Evolutionary conservation across 1,140 invertebrate genomes (phyloP).

Genomic region (Campoletis sonorensis): DNA sequence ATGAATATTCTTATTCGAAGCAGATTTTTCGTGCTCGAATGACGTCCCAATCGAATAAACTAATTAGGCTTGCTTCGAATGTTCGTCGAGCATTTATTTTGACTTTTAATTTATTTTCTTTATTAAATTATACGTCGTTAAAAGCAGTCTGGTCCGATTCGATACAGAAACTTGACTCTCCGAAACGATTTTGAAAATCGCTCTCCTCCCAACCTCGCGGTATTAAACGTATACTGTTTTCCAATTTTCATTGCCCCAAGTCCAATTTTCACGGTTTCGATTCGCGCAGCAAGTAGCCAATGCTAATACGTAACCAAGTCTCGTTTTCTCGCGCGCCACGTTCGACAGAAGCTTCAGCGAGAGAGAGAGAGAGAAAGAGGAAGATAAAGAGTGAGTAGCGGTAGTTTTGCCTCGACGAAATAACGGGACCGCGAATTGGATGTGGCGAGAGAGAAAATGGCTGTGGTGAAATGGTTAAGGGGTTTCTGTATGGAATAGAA

Average conservation of each 20-base stretch:
- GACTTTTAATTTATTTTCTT: too few relatives aligned
- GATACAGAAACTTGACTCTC: too few relatives aligned
- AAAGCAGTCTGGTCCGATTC: too few relatives aligned
- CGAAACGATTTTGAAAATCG: not conserved
- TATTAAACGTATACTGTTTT: conserved; percentile 17
- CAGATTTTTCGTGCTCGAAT: too few relatives aligned
- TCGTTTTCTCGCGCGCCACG: conserved; percentile 50
- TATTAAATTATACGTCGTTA: too few relatives aligned
- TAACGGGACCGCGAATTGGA: conserved; percentile 39
- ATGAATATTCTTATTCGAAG: too few relatives aligned
- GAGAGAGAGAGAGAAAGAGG: conserved; percentile 24
- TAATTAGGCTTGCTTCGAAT: too few relatives aligned
- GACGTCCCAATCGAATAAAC: too few relatives aligned
- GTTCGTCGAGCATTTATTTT: too few relatives aligned
- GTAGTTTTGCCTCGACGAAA: conserved; percentile 21
- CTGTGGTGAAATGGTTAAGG: conserved; percentile 18
- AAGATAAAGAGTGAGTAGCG: conserved; percentile 28
- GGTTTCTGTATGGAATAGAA: conserved; percentile 8
- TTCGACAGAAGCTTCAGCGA: not conserved
- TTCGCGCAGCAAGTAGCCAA: conserved; percentile 38
- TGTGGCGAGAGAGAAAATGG: conserved; percentile 44
- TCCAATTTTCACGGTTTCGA: conserved; percentile 44
- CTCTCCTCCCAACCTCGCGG: not conserved
- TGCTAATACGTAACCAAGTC: conserved; percentile 46
- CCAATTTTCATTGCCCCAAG: not conserved